These are phyloP conservation scores for Corvus hawaiiensis DNA, from an alignment of 2,113 vertebrate genomes.

Conservation along the genomic window DNA sequence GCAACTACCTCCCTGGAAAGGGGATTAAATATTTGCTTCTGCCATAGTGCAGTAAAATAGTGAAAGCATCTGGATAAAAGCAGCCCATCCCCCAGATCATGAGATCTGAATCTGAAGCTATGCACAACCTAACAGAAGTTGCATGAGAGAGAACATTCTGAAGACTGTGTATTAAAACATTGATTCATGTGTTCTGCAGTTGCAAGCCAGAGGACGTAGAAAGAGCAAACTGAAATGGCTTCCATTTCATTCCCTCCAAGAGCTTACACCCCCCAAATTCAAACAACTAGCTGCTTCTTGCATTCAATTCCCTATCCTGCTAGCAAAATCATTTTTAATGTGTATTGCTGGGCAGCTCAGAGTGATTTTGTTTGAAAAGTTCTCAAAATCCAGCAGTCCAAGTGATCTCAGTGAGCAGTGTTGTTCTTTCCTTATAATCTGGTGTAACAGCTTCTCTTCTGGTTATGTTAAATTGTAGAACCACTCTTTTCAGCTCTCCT, in stretches of 20 bases:
- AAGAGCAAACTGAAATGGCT: slow-evolving; percentile 25
- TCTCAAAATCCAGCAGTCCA: background rate
- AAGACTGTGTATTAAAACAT: background rate
- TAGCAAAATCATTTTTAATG: background rate
- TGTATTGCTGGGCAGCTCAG: background rate
- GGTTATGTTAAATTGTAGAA: background rate
- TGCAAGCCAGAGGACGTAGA: slow-evolving; percentile 22
- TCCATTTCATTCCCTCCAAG: background rate
- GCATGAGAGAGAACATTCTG: background rate
- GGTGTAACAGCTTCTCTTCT: background rate
- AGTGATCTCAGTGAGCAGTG: background rate
- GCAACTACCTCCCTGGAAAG: background rate
- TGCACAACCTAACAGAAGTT: background rate
- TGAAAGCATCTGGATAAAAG: background rate
- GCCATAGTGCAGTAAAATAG: background rate
- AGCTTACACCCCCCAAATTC: background rate
- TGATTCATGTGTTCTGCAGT: background rate
- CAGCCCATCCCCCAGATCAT: background rate
- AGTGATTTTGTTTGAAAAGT: background rate
- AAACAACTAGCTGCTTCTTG: slow-evolving; percentile 16
- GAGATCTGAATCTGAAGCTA: background rate
- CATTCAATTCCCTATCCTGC: background rate
- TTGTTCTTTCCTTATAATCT: background rate
- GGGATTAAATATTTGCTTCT: background rate
- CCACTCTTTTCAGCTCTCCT: background rate